These are phyloP conservation scores for Epizoanthus scotinus DNA, from an alignment of 92 coral and sea anemone genomes.

Conservation along the genomic window DNA sequence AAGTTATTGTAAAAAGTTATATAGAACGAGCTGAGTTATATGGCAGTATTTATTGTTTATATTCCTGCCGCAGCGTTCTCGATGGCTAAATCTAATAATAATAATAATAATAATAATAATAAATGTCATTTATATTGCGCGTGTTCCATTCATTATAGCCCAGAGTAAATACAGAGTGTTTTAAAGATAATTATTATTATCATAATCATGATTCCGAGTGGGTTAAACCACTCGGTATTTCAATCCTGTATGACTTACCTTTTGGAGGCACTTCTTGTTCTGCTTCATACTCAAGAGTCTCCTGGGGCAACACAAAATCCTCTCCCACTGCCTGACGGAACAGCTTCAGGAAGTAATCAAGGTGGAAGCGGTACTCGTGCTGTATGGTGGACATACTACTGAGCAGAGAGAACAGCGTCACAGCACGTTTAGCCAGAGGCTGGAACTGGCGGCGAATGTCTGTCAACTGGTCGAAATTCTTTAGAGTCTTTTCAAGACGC, in stretches of 20 bases:
- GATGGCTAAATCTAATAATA: too few species aligned
- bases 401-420: slow-evolving; percentile 78
- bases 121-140: too few species aligned
- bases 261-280: slow-evolving; percentile 49
- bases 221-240: too few species aligned
- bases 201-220: too few species aligned
- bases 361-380: slow-evolving; percentile 95
- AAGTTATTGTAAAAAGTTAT: too few species aligned
- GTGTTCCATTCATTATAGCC: too few species aligned
- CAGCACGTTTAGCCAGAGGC: slow-evolving; percentile 83
- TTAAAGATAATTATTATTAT: too few species aligned
- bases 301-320: slow-evolving; percentile 57
- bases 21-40: too few species aligned
- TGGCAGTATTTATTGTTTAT: too few species aligned
- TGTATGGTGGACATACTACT: slow-evolving; percentile 80
- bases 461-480: slow-evolving; percentile 79
- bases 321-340: slow-evolving; percentile 84
- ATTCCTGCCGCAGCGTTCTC: too few species aligned
- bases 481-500: slow-evolving; percentile 77
- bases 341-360: slow-evolving; percentile 80
- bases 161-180: too few species aligned
- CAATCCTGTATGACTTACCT: background rate
- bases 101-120: too few species aligned
- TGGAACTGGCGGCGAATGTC: slow-evolving; percentile 75
- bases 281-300: slow-evolving; percentile 74